These are phyloP conservation scores for Drosophila murphyi DNA, from an alignment of 1,140 invertebrate species.

Conservation along the genomic window DNA sequence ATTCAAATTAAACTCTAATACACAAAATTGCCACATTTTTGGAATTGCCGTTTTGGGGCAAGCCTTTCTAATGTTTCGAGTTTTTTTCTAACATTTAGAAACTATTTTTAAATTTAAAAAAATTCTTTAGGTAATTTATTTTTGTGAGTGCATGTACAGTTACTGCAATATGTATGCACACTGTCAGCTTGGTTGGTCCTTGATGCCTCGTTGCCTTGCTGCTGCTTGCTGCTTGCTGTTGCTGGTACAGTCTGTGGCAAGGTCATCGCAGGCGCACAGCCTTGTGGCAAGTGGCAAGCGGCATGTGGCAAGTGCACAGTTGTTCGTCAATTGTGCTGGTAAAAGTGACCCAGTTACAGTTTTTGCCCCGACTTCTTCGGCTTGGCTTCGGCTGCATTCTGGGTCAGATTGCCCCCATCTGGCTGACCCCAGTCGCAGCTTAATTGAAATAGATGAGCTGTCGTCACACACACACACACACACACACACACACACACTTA, in stretches of 20 bases:
- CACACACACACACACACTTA: conserved; percentile 17
- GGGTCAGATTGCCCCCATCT: conserved; percentile 61
- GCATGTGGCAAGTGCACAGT: conserved; percentile 15
- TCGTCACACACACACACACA: conserved; percentile 38
- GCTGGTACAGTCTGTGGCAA: conserved; percentile 71
- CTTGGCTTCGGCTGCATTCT: conserved; percentile 53
- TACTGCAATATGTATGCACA: conserved; percentile 63
- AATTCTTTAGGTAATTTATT: no score
- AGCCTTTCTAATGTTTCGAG: no score
- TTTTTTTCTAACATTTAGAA: no score
- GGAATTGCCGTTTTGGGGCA: no score
- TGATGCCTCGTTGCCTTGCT: conserved; percentile 25
- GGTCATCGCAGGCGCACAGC: conserved; percentile 63
- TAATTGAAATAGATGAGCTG: conserved; percentile 77
- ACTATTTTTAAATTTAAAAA: no score
- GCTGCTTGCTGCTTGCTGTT: conserved; percentile 12
- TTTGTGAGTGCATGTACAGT: conserved; percentile 51
- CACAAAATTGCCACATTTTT: no score
- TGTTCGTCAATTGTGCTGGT: conserved; percentile 31
- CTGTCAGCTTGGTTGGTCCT: conserved; percentile 43
- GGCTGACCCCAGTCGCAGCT: conserved; percentile 52
- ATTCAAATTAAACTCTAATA: background rate
- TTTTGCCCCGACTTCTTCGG: conserved; percentile 33
- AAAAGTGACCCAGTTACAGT: conserved; percentile 38
- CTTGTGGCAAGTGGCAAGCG: conserved; percentile 40